Percentiles rank a stretch among this genome's conserved stretches.
phyloP scores from a whole-genome alignment of 2,888 invertebrate species.

The Synanthedon andrenaeformis region DNA sequence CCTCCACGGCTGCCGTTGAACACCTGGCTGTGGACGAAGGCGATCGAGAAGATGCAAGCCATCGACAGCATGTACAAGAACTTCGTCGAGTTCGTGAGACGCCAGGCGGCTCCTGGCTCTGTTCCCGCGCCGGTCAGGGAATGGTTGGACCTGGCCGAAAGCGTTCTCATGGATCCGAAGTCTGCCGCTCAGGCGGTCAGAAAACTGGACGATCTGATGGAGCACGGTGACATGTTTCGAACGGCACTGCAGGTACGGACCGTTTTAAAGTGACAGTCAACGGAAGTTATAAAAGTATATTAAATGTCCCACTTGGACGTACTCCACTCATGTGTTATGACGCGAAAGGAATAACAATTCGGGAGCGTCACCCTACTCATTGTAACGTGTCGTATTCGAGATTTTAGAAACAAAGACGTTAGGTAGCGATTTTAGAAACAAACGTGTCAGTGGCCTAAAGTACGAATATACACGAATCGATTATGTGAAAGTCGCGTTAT shows the following conservation, averaged over 20 bases:
- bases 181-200: constrained; percentile 70
- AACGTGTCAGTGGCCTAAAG: constrained; percentile 17
- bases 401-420: background rate
- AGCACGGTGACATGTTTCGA: constrained; percentile 75
- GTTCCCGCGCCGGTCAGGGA: constrained; percentile 45
- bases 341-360: constrained; percentile 1
- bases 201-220: constrained; percentile 72
- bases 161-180: constrained; percentile 74
- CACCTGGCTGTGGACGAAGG: constrained; percentile 75
- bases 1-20: constrained; percentile 30
- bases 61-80: constrained; percentile 76
- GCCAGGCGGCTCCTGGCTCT: constrained; percentile 44
- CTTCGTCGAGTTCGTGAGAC: constrained; percentile 72
- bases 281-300: constrained; percentile 2
- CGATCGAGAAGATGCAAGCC: constrained; percentile 71
- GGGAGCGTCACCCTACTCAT: background rate
- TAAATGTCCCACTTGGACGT: background rate
- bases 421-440: constrained; percentile 14
- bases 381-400: background rate
- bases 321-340: constrained; percentile 1
- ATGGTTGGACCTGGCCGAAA: constrained; percentile 75
- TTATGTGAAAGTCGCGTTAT: no score
- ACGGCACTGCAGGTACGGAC: constrained; percentile 73
- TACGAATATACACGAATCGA: constrained; percentile 4
- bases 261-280: constrained; percentile 9